A percentile compares a stretch with the other conserved stretches of the same genome.
These are phyloP conservation scores for Cryptocheilus praepositus DNA, from an alignment of 2,888 invertebrate genomes.

Conservation along the genomic window DNA sequence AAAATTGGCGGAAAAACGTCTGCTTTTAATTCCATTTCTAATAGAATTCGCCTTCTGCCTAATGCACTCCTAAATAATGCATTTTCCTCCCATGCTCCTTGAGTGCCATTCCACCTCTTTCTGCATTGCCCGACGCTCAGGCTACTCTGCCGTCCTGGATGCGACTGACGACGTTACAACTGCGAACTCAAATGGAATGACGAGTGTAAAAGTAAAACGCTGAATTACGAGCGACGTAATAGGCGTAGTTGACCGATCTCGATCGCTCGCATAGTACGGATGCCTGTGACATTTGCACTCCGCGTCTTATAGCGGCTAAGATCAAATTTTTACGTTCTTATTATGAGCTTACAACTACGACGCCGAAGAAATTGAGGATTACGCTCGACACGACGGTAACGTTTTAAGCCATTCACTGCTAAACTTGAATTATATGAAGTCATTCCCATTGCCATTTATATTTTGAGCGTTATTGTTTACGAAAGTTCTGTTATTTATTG, in stretches of 20 bases:
- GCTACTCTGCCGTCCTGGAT: background rate
- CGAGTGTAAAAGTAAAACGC: constrained; percentile 2
- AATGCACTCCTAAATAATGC: constrained; percentile 54
- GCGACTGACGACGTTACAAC: background rate
- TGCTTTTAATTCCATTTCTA: constrained; percentile 42
- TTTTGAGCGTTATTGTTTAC: too few species aligned
- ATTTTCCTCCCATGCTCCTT: constrained; percentile 25
- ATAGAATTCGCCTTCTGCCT: constrained; percentile 33
- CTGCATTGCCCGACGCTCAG: background rate
- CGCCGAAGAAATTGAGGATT: background rate
- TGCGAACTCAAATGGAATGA: constrained; percentile 1
- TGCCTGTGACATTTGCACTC: background rate
- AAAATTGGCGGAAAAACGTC: constrained; percentile 29
- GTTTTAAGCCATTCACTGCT: too few species aligned
- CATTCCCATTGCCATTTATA: too few species aligned
- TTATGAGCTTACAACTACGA: background rate
- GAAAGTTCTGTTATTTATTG: too few species aligned
- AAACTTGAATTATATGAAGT: too few species aligned
- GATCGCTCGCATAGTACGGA: background rate
- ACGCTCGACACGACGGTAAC: background rate
- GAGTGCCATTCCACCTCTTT: constrained; percentile 9
- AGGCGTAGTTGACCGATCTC: background rate
- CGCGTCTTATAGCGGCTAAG: background rate
- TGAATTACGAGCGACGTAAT: background rate
- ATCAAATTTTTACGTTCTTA: background rate